Conservation (phyloP, 2,888 invertebrate species). For the Cryptophagus acutangulus region DNA sequence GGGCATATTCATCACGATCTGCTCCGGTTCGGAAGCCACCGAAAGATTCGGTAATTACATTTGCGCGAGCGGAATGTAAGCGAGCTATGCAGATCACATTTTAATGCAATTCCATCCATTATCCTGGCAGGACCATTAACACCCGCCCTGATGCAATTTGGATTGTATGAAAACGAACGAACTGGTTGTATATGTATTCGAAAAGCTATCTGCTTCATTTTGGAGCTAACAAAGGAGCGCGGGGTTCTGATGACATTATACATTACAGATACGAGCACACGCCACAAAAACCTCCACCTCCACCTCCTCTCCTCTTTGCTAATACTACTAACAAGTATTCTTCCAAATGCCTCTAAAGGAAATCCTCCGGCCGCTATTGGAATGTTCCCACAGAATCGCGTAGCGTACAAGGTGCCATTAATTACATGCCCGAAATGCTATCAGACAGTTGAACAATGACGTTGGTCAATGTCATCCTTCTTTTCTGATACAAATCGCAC, state of each 20-base stretch:
- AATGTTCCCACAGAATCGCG: constrained; percentile 35
- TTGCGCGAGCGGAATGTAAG: constrained; percentile 43
- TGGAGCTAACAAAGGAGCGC: constrained; percentile 38
- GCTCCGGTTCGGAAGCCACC: constrained; percentile 36
- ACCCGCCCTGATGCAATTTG: constrained; percentile 49
- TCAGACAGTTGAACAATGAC: constrained; percentile 36
- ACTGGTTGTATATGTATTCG: constrained; percentile 27
- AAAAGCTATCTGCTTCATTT: constrained; percentile 46
- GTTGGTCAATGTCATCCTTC: constrained; percentile 26
- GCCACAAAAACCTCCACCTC: constrained; percentile 30
- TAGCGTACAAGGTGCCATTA: constrained; percentile 34
- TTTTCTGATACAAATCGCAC: constrained; percentile 33
- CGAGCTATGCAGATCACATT: constrained; percentile 52
- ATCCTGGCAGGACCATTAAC: constrained; percentile 50
- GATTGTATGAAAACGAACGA: constrained; percentile 42
- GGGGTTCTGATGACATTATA: constrained; percentile 41
- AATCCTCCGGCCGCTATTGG: constrained; percentile 11
- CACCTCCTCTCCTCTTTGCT: too few species aligned
- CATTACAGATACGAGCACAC: constrained; percentile 27
- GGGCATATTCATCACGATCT: constrained; percentile 31
- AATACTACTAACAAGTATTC: constrained; percentile 11
- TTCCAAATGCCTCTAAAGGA: neutral
- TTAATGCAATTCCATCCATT: constrained; percentile 54
- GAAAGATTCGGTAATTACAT: constrained; percentile 45
- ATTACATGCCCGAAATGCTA: constrained; percentile 36